Evolutionary conservation across 2,888 invertebrate genomes (phyloP), one percentile per base, ranked within the genome.

Genomic region (Trissoscelio sp.): DNA sequence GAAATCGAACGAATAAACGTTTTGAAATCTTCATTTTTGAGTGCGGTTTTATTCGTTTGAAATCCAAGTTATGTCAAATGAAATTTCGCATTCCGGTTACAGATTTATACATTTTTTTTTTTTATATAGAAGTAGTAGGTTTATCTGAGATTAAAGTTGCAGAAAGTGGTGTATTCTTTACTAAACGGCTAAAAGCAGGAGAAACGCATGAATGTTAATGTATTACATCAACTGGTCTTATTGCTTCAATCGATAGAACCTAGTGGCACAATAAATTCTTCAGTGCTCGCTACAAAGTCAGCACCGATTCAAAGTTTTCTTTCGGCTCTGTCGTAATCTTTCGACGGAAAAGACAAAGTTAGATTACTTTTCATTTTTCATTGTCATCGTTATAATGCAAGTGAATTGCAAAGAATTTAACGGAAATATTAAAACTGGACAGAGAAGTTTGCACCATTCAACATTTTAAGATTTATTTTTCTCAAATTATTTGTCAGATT

Each of bases 291-390:
- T 55, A 58, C 44, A 37, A 48, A 70, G 46, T 58, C 58, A 37
- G 69, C 28, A 22, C 16, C 28, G n/a, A 69, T 48, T 62, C 53
- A 53, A 67, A 67, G 53, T 69, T 69, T 67, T 69, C 48, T 58
- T 62, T 37, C 11, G n/a, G 34, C 46, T 60, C n/a, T 31, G 44
- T 34, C 11, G 53, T 48, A 58, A 53, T 55, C 58, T 75, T 34
- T 16, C 9, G 14, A 57, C 53, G 2, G 34, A 18, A 57, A 57
- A 67, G 42, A 62, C 55, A 37, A 67, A 75, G 22, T 66, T 75
- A 57, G 31, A 67, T 75, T 77, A 77, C 51, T 55, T 62, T 60
- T 69, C 60, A 69, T 77, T 62, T 48, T 58, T 53, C 28, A 58
- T 46, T 18, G 58, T 34, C 58, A 60, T 67, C 53, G 14, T 62